A percentile compares a stretch with the other conserved stretches of the same genome.
phyloP scores from a whole-genome alignment of 1,140 invertebrate species.

The Diorhabda carinulata region DNA sequence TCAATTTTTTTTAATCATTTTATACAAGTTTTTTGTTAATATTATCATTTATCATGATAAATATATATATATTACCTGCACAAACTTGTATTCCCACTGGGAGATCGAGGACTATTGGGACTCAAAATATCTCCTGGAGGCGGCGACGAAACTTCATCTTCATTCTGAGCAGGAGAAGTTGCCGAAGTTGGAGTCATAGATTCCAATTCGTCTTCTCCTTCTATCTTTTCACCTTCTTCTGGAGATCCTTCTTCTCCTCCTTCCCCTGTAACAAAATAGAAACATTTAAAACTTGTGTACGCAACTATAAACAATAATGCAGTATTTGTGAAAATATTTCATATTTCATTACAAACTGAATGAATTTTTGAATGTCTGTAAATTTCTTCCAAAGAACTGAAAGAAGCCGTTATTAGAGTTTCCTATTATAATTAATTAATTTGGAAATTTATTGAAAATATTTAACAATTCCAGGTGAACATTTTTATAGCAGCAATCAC shows the following conservation, averaged over 20 bases:
- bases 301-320: too few species aligned
- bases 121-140: slow-evolving; percentile 39
- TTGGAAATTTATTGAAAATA: too few species aligned
- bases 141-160: slow-evolving; percentile 42
- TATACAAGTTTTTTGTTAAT: too few species aligned
- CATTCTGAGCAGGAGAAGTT: slow-evolving; percentile 41
- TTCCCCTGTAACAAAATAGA: slow-evolving; percentile 53
- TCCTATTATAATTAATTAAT: too few species aligned
- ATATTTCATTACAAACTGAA: too few species aligned
- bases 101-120: slow-evolving; percentile 40
- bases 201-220: slow-evolving; percentile 55
- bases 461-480: too few species aligned
- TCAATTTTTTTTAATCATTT: too few species aligned
- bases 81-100: slow-evolving; percentile 35
- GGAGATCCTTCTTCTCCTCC: slow-evolving; percentile 55
- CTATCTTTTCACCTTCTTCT: slow-evolving; percentile 48
- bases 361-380: too few species aligned
- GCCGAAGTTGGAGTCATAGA: slow-evolving; percentile 54
- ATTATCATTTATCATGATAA: neutral
- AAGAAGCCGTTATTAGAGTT: too few species aligned
- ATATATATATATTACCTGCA: slow-evolving; percentile 30
- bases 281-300: slow-evolving; percentile 1
- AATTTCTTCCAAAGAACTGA: too few species aligned
- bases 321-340: too few species aligned
- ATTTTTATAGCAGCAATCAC: too few species aligned